A percentile compares a stretch with the other conserved stretches of the same genome.
phyloP scores from a whole-genome alignment of 2,797 vertebrate genomes.

The Chrysocyon brachyurus region DNA sequence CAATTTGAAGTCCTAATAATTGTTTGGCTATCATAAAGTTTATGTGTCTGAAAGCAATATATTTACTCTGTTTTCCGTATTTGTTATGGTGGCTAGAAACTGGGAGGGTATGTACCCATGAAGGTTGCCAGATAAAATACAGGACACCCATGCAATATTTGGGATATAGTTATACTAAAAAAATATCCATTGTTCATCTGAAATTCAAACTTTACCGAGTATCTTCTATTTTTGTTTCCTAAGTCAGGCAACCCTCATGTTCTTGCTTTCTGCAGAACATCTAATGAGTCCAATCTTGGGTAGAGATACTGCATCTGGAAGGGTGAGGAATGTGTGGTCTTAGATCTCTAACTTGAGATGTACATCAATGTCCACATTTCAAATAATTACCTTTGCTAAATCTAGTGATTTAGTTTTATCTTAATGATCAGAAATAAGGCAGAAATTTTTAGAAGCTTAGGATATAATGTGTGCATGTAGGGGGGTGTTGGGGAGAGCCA shows the following conservation, averaged over 20 bases:
- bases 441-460: neutral
- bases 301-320: neutral
- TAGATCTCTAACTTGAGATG: neutral
- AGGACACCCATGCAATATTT: neutral
- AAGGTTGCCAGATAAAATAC: neutral
- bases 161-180: neutral
- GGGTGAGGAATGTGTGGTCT: neutral
- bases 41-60: neutral
- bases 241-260: neutral
- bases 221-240: neutral
- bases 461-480: neutral
- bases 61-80: neutral
- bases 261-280: neutral
- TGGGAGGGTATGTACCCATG: neutral
- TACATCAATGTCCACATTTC: neutral
- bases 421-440: neutral
- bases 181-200: neutral
- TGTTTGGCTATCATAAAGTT: neutral
- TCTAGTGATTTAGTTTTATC: neutral
- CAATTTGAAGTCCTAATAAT: neutral
- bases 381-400: neutral
- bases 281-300: neutral
- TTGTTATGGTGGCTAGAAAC: neutral
- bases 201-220: neutral
- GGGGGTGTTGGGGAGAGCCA: neutral